Conservation (phyloP, 2,797 vertebrate genomes). For the Enteromius thamalakanensis region DNA sequence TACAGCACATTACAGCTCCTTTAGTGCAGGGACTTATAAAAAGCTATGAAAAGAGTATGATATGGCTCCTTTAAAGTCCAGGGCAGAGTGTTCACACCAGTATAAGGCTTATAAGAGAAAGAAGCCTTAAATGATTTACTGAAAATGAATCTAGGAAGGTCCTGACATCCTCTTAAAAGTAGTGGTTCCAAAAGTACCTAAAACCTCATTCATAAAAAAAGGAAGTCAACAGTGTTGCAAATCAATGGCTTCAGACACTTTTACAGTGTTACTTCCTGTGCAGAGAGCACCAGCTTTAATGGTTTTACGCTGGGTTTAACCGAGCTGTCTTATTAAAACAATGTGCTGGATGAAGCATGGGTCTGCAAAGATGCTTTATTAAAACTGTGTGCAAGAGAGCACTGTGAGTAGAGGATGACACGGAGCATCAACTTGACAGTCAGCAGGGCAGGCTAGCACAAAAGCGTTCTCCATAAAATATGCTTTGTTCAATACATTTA, state of each 20-base stretch:
- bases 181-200: background rate
- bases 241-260: background rate
- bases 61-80: background rate
- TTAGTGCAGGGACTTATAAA: background rate
- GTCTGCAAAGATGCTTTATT: background rate
- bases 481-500: slow-evolving; percentile 30
- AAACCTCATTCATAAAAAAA: background rate
- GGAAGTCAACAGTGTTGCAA: slow-evolving; percentile 19
- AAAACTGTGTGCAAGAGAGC: background rate
- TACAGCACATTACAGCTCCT: background rate
- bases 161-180: background rate
- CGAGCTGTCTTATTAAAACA: slow-evolving; percentile 19
- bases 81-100: background rate
- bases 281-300: background rate
- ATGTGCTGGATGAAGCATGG: background rate
- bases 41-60: background rate
- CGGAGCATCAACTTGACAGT: slow-evolving; percentile 1
- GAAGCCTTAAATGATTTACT: background rate
- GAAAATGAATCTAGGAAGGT: slow-evolving; percentile 2
- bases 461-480: slow-evolving; percentile 6
- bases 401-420: background rate
- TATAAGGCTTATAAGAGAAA: background rate
- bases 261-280: background rate
- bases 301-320: background rate
- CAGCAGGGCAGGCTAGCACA: background rate